These are phyloP conservation scores for Megaustenia siamemsis DNA, from an alignment of 2,888 invertebrate genomes.

Conservation along the genomic window DNA sequence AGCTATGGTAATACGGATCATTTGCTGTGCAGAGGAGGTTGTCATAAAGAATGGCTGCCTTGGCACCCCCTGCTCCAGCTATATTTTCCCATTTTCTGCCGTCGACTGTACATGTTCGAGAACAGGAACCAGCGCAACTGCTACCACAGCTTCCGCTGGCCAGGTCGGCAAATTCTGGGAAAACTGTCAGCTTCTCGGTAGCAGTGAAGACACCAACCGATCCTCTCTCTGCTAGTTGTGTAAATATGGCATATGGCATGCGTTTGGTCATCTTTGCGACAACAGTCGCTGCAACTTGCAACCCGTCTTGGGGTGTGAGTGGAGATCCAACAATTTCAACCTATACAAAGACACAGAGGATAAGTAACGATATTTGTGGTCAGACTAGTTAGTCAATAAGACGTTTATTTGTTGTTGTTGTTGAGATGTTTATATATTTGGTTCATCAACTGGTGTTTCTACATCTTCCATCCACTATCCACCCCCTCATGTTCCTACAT, in stretches of 20 bases:
- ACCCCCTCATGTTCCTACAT: too few species aligned
- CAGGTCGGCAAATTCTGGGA: conserved; percentile 22
- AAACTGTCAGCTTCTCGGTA: conserved; percentile 33
- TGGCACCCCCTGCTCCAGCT: conserved; percentile 64
- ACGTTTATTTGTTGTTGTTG: too few species aligned
- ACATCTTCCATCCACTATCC: too few species aligned
- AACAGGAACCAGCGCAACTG: conserved; percentile 53
- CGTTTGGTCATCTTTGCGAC: conserved; percentile 6
- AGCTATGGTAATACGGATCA: conserved; percentile 62
- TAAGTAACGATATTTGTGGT: too few species aligned
- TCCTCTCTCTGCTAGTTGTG: background rate
- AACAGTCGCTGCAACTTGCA: background rate
- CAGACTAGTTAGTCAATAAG: too few species aligned
- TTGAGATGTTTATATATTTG: too few species aligned
- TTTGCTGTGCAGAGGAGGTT: conserved; percentile 64
- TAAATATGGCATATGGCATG: conserved; percentile 17
- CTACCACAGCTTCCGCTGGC: conserved; percentile 26
- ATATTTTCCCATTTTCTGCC: conserved; percentile 64
- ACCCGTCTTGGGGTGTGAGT: background rate
- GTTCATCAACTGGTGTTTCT: too few species aligned
- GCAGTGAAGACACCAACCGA: conserved; percentile 34
- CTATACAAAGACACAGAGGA: too few species aligned
- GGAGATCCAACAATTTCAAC: conserved; percentile 38
- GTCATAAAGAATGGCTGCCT: conserved; percentile 61
- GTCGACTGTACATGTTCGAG: conserved; percentile 68